Percentiles rank a stretch among this genome's conserved stretches.
Evolutionary conservation across 2,113 vertebrate species (phyloP).

Genomic region (Alectura lathami): DNA sequence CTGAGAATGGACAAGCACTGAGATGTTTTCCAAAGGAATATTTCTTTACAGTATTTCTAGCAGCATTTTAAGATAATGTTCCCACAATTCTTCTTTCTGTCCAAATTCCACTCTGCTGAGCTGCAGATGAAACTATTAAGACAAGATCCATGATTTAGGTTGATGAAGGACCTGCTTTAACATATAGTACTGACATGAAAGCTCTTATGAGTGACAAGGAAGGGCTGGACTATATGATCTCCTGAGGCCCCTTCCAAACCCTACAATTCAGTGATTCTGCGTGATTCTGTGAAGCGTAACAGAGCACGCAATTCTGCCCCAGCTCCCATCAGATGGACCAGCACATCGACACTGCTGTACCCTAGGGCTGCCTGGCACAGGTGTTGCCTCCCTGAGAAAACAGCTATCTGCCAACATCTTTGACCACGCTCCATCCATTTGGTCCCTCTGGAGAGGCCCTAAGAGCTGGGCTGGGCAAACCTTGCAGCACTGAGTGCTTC

Average conservation of each 20-base stretch:
- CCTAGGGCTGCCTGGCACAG: neutral
- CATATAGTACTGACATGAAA: neutral
- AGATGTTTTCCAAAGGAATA: neutral
- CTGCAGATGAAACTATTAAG: neutral
- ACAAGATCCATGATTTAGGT: neutral
- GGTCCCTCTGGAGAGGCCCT: neutral
- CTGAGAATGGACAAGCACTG: neutral
- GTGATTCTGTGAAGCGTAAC: neutral
- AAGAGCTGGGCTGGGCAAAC: neutral
- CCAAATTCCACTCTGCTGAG: neutral
- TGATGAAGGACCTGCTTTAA: neutral
- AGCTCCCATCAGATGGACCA: accelerated
- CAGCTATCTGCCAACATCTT: neutral
- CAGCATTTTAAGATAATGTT: neutral
- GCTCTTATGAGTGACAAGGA: neutral
- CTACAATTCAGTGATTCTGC: no score
- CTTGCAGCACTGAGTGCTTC: accelerated
- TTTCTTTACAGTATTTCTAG: neutral
- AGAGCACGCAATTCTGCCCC: neutral
- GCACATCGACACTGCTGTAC: accelerated
- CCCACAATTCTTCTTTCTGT: neutral
- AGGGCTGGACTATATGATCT: no score
- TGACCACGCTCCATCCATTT: neutral
- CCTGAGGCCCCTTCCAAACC: no score
- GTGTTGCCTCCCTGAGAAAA: neutral